Percentiles rank a stretch among this genome's conserved stretches.
Conservation (phyloP, 2,797 vertebrate genomes). For the Acridotheres tristis region DNA sequence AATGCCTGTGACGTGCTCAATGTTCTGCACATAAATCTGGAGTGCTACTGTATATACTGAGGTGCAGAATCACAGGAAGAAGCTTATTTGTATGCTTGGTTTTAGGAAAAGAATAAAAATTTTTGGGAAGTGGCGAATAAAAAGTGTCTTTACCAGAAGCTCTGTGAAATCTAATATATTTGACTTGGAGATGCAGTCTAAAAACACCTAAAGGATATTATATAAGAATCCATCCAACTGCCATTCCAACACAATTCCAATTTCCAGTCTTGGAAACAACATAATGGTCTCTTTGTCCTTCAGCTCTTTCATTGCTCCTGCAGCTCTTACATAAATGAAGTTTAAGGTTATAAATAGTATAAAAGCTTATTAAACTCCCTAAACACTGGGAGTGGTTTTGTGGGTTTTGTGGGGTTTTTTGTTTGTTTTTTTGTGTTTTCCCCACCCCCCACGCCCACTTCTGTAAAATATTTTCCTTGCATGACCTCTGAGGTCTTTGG, state of each 20-base stretch:
- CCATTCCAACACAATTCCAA: neutral
- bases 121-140: neutral
- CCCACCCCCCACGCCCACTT: accelerated
- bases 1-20: accelerated
- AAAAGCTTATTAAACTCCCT: neutral
- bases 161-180: neutral
- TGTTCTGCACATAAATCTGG: neutral
- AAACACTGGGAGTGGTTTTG: neutral
- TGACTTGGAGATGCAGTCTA: neutral
- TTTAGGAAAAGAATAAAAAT: neutral
- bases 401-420: neutral
- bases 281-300: neutral
- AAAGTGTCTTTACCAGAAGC: neutral
- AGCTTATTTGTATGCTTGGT: neutral
- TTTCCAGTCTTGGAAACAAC: neutral
- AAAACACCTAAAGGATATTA: neutral
- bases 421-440: neutral
- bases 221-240: neutral
- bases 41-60: neutral
- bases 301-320: neutral
- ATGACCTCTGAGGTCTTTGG: neutral
- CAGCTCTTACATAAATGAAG: neutral
- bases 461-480: neutral
- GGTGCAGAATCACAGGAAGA: neutral
- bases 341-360: neutral